These are phyloP conservation scores for Camptogramma bilineatum DNA, from an alignment of 2,888 invertebrate species.

Conservation along the genomic window DNA sequence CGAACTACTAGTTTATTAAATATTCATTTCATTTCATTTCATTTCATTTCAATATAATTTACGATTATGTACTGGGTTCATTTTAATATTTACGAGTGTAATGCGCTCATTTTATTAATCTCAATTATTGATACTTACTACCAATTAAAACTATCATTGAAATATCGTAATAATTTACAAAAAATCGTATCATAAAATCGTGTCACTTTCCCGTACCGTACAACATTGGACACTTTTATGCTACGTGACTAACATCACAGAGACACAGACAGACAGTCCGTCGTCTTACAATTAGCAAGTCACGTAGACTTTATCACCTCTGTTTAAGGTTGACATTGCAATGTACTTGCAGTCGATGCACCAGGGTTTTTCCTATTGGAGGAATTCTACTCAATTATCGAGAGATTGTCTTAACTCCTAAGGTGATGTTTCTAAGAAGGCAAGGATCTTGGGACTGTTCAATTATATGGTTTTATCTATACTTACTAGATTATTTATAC, in stretches of 20 bases:
- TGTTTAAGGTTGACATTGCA: constrained; percentile 17
- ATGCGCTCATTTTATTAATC: too few relatives aligned
- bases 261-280: constrained; percentile 24
- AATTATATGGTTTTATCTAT: too few relatives aligned
- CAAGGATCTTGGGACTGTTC: neutral
- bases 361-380: constrained; percentile 14
- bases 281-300: constrained; percentile 21
- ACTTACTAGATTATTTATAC: neutral
- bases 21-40: too few relatives aligned
- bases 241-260: constrained; percentile 33
- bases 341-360: constrained; percentile 15
- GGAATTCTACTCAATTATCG: constrained; percentile 15
- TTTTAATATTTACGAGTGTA: too few relatives aligned
- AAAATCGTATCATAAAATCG: neutral
- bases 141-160: too few relatives aligned
- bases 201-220: constrained; percentile 5
- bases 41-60: too few relatives aligned
- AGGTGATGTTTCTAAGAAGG: constrained; percentile 1
- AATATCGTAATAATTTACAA: too few relatives aligned
- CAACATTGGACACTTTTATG: constrained; percentile 24
- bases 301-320: constrained; percentile 12
- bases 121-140: too few relatives aligned
- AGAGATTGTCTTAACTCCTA: neutral
- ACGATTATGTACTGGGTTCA: too few relatives aligned
- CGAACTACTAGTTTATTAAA: too few relatives aligned